A percentile compares a stretch with the other conserved stretches of the same genome.
Conservation (phyloP, 2,113 vertebrate genomes). For the Lepus timidus region DNA sequence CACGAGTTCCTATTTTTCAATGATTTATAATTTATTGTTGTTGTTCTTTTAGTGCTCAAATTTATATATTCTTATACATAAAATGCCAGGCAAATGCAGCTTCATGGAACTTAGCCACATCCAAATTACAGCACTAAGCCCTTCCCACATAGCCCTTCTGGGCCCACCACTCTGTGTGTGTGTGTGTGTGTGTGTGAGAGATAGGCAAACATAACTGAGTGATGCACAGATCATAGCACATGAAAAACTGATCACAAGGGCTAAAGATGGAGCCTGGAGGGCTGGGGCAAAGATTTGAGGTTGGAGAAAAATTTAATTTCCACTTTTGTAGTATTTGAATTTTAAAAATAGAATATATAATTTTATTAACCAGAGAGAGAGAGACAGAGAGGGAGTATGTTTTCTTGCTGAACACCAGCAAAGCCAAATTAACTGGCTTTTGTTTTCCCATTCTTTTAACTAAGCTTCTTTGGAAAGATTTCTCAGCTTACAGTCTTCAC, state of each 20-base stretch:
- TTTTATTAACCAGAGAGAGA: neutral
- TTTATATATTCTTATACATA: neutral
- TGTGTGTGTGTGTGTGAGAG: neutral
- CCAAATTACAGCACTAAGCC: neutral
- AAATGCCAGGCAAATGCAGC: neutral
- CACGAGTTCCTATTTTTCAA: neutral
- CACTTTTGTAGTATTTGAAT: neutral
- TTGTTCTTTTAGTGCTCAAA: neutral
- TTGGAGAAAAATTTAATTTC: slow-evolving; percentile 3
- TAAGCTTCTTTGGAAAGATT: slow-evolving; percentile 15
- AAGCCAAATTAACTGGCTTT: neutral
- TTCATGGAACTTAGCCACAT: neutral
- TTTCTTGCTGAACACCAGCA: neutral
- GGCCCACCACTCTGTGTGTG: neutral
- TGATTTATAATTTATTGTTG: neutral
- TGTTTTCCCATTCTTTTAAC: neutral
- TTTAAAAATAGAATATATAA: neutral
- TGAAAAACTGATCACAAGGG: neutral
- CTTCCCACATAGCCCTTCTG: neutral
- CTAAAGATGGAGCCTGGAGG: neutral
- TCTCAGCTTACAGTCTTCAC: neutral
- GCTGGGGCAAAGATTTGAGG: neutral
- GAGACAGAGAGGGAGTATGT: neutral
- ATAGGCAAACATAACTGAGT: neutral
- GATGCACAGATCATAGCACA: neutral